Evolutionary conservation across 1,140 invertebrate genomes (phyloP).

Genomic region (Pseudomyrmex concolor): DNA sequence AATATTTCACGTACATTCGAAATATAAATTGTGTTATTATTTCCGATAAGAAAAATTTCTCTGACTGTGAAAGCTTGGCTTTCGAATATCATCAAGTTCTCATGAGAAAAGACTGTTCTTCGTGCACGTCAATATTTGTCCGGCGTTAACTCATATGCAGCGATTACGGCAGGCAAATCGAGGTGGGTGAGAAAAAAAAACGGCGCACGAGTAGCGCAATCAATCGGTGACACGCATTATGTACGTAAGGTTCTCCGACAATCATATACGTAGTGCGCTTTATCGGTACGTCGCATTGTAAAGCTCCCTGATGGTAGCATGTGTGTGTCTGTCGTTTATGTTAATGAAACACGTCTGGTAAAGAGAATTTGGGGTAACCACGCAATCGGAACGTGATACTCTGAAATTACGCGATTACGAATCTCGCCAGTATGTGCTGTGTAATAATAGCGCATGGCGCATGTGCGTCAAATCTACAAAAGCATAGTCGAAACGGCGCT

Average conservation of each 20-base stretch:
- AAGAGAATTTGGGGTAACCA: neutral
- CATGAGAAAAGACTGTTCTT: neutral
- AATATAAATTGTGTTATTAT: no score
- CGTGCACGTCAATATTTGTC: neutral
- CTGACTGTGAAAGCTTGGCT: no score
- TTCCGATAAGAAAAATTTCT: no score
- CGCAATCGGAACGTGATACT: slow-evolving; percentile 25
- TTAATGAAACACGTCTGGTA: neutral
- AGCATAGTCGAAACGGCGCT: neutral
- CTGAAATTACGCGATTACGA: neutral
- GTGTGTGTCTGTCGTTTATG: neutral
- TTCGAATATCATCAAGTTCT: no score
- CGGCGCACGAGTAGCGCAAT: neutral
- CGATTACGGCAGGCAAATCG: slow-evolving; percentile 12
- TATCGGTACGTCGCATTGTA: neutral
- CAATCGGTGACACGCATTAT: slow-evolving; percentile 18
- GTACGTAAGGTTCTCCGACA: slow-evolving; percentile 23
- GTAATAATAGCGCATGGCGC: no score
- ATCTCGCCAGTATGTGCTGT: neutral
- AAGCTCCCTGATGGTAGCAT: neutral
- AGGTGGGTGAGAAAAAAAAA: neutral
- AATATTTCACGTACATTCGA: no score
- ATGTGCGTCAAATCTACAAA: no score
- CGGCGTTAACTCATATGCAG: neutral
- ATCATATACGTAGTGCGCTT: neutral